phyloP scores from a whole-genome alignment of 2,113 vertebrate genomes.

The Anas platyrhynchos region DNA sequence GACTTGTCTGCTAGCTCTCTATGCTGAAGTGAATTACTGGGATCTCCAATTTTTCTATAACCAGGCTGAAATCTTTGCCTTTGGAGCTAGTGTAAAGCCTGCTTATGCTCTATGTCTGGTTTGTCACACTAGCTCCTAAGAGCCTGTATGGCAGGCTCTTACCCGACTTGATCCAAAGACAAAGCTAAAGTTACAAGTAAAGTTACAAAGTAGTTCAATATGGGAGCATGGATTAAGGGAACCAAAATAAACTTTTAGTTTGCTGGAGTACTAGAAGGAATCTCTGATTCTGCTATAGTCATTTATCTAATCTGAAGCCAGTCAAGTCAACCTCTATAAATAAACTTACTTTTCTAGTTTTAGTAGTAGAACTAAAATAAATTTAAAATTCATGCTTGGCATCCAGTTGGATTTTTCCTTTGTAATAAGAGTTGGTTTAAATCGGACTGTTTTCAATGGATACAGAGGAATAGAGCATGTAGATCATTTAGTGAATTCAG shows the following conservation, averaged over 20 bases:
- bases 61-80: not conserved
- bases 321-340: not conserved
- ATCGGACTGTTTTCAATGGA: not conserved
- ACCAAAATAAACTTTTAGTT: not conserved
- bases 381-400: accelerated
- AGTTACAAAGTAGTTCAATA: not conserved
- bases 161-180: not conserved
- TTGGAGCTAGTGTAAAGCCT: not conserved
- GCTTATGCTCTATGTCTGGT: not conserved
- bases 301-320: not conserved
- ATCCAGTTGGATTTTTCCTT: not conserved
- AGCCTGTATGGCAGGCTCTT: not conserved
- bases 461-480: not conserved
- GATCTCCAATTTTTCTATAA: not conserved
- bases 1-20: not conserved
- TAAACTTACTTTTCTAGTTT: not conserved
- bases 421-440: not conserved
- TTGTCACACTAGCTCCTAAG: not conserved
- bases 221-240: not conserved
- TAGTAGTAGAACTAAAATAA: not conserved
- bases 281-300: not conserved
- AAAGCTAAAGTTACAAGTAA: not conserved
- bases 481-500: not conserved
- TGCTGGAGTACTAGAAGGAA: not conserved
- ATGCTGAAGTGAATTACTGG: not conserved